These are phyloP conservation scores for Tanypteryx hageni DNA, from an alignment of 2,888 invertebrate species.

Conservation along the genomic window DNA sequence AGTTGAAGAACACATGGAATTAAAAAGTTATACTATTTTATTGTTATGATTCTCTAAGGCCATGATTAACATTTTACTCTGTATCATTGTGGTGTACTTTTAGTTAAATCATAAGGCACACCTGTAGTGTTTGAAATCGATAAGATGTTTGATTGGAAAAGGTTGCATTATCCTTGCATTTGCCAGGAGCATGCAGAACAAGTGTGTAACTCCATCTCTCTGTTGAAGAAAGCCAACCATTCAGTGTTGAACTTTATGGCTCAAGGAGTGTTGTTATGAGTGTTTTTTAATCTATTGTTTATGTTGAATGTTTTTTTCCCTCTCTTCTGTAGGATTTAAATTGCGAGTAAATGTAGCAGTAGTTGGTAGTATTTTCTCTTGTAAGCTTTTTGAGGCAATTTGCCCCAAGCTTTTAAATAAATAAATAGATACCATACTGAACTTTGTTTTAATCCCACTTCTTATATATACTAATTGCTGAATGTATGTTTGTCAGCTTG, in stretches of 20 bases:
- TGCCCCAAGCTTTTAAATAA: conserved; percentile 56
- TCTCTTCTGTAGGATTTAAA: conserved; percentile 51
- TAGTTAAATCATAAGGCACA: conserved; percentile 49
- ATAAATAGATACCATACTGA: not conserved
- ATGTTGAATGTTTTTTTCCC: conserved; percentile 32
- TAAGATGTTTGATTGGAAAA: not conserved
- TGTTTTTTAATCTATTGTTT: conserved; percentile 50
- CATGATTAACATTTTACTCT: conserved; percentile 34
- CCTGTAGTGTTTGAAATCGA: conserved; percentile 12
- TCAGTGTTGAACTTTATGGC: conserved; percentile 56
- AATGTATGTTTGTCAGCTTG: too few relatives aligned
- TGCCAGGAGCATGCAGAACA: not conserved
- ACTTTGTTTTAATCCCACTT: not conserved
- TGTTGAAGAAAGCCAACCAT: conserved; percentile 18
- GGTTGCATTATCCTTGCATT: not conserved
- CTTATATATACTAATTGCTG: too few relatives aligned
- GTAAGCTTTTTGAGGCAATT: conserved; percentile 41
- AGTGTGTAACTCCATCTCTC: conserved; percentile 42
- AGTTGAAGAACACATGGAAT: not conserved
- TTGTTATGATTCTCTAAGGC: conserved; percentile 17
- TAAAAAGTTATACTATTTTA: conserved; percentile 31
- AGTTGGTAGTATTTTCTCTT: conserved; percentile 55
- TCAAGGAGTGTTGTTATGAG: conserved; percentile 53
- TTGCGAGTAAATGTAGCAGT: conserved; percentile 47
- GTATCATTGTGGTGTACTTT: conserved; percentile 57